Percentiles rank a stretch among this genome's conserved stretches.
Evolutionary conservation across 1,140 invertebrate species (phyloP).

Genomic region (Camponotus vicinus): DNA sequence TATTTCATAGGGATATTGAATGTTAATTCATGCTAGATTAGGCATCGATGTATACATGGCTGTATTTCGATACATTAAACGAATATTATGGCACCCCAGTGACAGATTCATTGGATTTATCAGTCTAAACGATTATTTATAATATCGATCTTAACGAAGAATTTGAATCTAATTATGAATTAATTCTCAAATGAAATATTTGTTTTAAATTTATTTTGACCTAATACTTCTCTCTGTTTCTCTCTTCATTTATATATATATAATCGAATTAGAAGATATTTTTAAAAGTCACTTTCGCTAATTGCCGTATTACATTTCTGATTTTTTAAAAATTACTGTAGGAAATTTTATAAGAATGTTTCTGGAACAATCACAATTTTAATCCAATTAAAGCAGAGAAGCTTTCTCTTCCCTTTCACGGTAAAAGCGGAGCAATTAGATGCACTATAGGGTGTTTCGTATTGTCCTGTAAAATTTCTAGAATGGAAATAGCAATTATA

Average conservation of each 20-base stretch:
- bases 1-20: constrained; percentile 52
- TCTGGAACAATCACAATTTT: neutral
- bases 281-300: neutral
- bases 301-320: neutral
- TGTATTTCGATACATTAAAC: neutral
- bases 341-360: neutral
- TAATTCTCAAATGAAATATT: neutral
- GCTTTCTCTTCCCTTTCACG: neutral
- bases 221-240: neutral
- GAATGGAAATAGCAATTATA: neutral
- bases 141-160: neutral
- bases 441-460: constrained; percentile 6
- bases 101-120: neutral
- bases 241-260: neutral
- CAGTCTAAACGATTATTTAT: neutral
- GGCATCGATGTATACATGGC: neutral
- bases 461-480: constrained; percentile 1
- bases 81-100: neutral
- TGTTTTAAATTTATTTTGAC: too few species aligned
- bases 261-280: neutral
- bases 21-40: constrained; percentile 37
- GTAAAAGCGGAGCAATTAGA: neutral
- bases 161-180: neutral
- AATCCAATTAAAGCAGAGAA: neutral
- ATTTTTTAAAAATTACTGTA: neutral